These are phyloP conservation scores for Actenoides hombroni DNA, from an alignment of 2,113 vertebrate genomes.

Conservation along the genomic window DNA sequence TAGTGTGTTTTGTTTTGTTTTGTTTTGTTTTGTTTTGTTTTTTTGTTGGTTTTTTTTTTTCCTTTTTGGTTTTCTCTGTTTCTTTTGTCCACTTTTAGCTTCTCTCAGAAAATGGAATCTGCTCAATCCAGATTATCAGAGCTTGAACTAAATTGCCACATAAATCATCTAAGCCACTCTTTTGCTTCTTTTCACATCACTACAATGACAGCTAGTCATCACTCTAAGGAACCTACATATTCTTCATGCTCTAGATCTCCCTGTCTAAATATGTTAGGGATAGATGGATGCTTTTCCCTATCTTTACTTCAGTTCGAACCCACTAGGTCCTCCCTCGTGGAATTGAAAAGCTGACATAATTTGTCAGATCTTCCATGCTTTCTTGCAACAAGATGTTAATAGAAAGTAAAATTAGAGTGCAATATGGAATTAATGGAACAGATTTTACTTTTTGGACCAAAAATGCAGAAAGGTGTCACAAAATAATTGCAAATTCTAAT, in stretches of 20 bases:
- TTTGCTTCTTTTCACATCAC: background rate
- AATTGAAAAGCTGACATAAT: background rate
- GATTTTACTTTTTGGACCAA: background rate
- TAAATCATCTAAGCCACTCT: background rate
- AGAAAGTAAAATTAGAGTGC: background rate
- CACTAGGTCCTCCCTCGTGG: background rate
- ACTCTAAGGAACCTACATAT: conserved; percentile 1
- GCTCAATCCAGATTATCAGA: background rate
- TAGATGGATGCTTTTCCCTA: conserved; percentile 25
- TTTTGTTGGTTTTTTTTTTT: background rate
- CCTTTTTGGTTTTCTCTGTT: background rate
- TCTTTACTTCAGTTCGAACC: background rate
- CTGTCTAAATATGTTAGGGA: conserved; percentile 47
- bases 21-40: background rate
- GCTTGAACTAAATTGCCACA: background rate
- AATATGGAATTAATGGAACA: background rate
- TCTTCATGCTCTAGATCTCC: conserved; percentile 62
- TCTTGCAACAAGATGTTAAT: background rate
- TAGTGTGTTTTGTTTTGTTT: background rate
- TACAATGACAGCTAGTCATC: background rate
- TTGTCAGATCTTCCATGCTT: background rate
- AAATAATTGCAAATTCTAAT: background rate
- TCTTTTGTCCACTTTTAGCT: background rate
- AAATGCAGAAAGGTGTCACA: background rate
- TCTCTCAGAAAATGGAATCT: background rate